A percentile compares a stretch with the other conserved stretches of the same genome.
phyloP scores from a whole-genome alignment of 2,113 vertebrate genomes.

The Ptilorrhoa leucosticta region DNA sequence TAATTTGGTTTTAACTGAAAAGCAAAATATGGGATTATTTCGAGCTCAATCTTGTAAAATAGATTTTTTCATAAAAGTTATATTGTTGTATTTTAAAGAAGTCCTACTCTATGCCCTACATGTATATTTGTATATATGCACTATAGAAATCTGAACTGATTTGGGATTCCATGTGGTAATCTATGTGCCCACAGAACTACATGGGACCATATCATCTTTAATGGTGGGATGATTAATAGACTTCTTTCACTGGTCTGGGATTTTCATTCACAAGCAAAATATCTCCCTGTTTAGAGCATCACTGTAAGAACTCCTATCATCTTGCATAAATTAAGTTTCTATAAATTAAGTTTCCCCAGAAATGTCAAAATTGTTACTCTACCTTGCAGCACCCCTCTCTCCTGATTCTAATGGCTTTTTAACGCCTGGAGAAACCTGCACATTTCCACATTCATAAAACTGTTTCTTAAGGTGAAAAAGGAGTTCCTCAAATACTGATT shows the following conservation, averaged over 20 bases:
- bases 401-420: background rate
- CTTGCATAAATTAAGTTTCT: background rate
- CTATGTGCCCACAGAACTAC: background rate
- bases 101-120: background rate
- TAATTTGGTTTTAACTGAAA: background rate
- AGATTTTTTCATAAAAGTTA: background rate
- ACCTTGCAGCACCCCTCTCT: background rate
- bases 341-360: background rate
- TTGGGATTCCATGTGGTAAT: background rate
- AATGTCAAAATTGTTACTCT: background rate
- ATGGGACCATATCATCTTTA: accelerated
- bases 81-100: background rate
- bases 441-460: background rate
- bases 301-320: background rate
- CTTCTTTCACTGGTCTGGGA: background rate
- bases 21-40: background rate
- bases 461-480: slow-evolving; percentile 14
- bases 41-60: background rate
- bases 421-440: background rate
- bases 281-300: background rate
- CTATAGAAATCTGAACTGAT: background rate
- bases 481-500: slow-evolving; percentile 19
- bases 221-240: background rate
- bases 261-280: background rate
- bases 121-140: accelerated